phyloP scores from a whole-genome alignment of 64 coral and sea anemone genomes.

The Catalaphyllia jardinei region DNA sequence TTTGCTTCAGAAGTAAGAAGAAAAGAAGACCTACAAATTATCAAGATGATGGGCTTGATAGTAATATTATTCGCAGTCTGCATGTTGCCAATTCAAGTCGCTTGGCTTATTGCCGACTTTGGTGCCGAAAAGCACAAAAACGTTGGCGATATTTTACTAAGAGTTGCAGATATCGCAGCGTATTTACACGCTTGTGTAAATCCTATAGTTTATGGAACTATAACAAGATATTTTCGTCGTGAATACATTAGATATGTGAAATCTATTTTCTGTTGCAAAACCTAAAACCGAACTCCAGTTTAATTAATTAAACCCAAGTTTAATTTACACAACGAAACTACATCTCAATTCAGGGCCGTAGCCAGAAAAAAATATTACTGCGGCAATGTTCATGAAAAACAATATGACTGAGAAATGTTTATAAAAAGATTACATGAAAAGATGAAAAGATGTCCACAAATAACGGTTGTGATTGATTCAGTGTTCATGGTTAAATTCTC shows the following conservation, averaged over 20 bases:
- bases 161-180: conserved; percentile 60
- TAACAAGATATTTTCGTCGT: conserved; percentile 64
- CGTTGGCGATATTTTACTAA: conserved; percentile 42
- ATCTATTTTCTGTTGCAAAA: conserved; percentile 45
- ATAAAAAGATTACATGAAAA: no score
- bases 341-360: no score
- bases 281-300: background rate
- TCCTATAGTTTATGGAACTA: conserved; percentile 67
- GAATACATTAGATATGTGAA: conserved; percentile 54
- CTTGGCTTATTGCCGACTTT: conserved; percentile 61
- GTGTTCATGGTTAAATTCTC: no score
- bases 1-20: conserved; percentile 15
- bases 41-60: conserved; percentile 67
- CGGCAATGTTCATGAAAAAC: no score
- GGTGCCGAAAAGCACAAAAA: conserved; percentile 42
- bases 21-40: conserved; percentile 72
- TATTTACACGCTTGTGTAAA: conserved; percentile 69
- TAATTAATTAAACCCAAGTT: no score
- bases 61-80: conserved; percentile 72
- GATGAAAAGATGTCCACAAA: no score
- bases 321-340: no score
- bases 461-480: no score
- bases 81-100: conserved; percentile 57
- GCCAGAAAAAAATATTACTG: no score
- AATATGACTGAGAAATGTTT: no score